Base-by-base conservation (phyloP, 2,113 vertebrate species). In the Notothenia coriiceps region DNA sequence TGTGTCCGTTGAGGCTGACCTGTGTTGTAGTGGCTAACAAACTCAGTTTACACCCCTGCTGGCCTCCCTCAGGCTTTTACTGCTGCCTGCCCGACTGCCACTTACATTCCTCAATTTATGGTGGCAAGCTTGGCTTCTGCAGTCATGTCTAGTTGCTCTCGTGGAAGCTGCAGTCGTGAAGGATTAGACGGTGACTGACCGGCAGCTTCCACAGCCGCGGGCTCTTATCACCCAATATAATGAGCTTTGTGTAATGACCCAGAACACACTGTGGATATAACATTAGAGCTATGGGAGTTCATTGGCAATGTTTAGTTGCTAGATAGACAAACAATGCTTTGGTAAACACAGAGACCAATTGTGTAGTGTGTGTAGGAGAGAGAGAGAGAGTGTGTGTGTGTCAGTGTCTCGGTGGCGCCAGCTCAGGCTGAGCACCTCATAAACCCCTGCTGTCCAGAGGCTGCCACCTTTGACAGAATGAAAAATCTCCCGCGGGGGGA, bases 371-470 rank as follows among this genome's bases (percentile, higher is more conserved):
- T 69, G 29, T 22, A 84, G 82, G 85, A 29, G 60, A 52, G 75
- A 20, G 25, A 52, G 75, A 25, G 69, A 75, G 83, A 80, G 44
- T 55, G 60, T 51, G 55, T 80, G 61, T 61, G 55, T 60, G 77
- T 78, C 81, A 76, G 51, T 91, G 79, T 90, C 73, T 88, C 69
- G 0, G 85, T 94, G 95, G 95, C 95, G 94, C 96, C 96, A 96
- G 94, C 92, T 88, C 87, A 84, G 91, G 88, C 92, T 83, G 15
- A 86, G 92, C 88, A 90, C 79, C 94, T 95, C 93, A 86, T 96
- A 96, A 96, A 96, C 92, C 83, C 82, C 77, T 78, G 76, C 82
- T 88, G 81, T 70, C 91, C 84, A 83, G 84, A 78, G 84, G 85
- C 91, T 83, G 52, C 91, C 89, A 91, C 91, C 90, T 91, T 94